Conservation (phyloP, 1,140 invertebrate genomes). For the Drosophila repletoides region DNA sequence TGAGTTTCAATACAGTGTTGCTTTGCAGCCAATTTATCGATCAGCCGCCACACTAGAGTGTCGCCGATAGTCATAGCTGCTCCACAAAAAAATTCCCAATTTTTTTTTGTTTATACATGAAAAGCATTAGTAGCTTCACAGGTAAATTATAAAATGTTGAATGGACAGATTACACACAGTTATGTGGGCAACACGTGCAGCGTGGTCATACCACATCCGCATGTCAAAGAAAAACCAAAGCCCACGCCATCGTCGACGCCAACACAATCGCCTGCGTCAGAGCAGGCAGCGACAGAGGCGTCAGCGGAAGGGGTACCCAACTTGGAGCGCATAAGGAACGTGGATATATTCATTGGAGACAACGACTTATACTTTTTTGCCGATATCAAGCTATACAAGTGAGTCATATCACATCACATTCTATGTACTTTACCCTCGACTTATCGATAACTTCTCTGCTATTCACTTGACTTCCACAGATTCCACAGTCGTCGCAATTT, state of each 20-base stretch:
- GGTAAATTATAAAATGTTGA: constrained; percentile 65
- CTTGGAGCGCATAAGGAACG: constrained; percentile 72
- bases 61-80: constrained; percentile 24
- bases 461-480: too few species aligned
- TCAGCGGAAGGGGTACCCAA: constrained; percentile 27
- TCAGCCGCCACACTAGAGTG: constrained; percentile 22
- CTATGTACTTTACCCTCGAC: constrained; percentile 1
- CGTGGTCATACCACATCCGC: constrained; percentile 57
- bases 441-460: too few species aligned
- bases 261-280: constrained; percentile 5
- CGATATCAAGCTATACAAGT: constrained; percentile 73
- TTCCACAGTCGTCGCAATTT: constrained; percentile 68
- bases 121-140: constrained; percentile 33
- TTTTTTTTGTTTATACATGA: constrained; percentile 49
- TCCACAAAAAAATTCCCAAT: constrained; percentile 25
- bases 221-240: constrained; percentile 50
- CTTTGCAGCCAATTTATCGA: constrained; percentile 7
- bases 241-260: constrained; percentile 36
- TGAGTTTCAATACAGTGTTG: neutral
- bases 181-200: constrained; percentile 65
- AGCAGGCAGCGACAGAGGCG: neutral
- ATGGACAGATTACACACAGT: constrained; percentile 68
- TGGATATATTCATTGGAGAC: constrained; percentile 74
- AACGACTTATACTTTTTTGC: constrained; percentile 74
- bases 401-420: constrained; percentile 39